These are phyloP conservation scores for Hemiprocne comata DNA, from an alignment of 2,113 vertebrate genomes.

Conservation along the genomic window DNA sequence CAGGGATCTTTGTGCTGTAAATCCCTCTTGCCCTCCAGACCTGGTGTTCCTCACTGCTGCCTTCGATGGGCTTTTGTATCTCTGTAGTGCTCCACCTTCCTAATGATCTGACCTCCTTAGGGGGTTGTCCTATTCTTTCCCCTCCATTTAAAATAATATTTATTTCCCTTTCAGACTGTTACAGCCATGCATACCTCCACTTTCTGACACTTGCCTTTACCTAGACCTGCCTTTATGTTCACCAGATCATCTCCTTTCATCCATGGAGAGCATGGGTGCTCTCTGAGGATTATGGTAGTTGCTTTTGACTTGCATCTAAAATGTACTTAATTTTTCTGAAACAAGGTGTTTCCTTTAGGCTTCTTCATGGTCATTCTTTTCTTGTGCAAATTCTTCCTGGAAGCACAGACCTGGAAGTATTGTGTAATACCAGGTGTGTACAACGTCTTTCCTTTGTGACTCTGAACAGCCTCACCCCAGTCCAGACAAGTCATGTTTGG, in stretches of 20 bases:
- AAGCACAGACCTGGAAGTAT: background rate
- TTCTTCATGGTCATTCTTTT: background rate
- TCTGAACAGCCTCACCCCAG: background rate
- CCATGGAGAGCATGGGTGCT: rapidly evolving
- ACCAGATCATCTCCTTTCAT: background rate
- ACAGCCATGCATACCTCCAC: background rate
- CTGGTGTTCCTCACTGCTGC: background rate
- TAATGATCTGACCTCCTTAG: background rate
- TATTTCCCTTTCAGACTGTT: background rate
- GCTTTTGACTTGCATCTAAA: background rate
- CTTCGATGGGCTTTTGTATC: background rate
- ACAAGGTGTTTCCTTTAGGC: background rate
- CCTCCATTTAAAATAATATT: background rate
- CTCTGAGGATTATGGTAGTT: background rate
- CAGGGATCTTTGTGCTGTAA: background rate
- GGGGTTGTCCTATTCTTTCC: background rate
- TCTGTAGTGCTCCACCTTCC: background rate
- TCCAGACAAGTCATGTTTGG: background rate
- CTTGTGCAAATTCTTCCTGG: background rate
- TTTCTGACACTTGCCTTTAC: background rate
- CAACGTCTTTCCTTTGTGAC: background rate
- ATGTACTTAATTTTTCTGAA: background rate
- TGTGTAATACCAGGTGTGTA: background rate
- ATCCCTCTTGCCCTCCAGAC: background rate
- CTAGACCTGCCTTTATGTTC: background rate